Percentiles rank a stretch among this genome's conserved stretches.
phyloP scores from a whole-genome alignment of 2,113 vertebrate species.

The Cardinalis cardinalis region DNA sequence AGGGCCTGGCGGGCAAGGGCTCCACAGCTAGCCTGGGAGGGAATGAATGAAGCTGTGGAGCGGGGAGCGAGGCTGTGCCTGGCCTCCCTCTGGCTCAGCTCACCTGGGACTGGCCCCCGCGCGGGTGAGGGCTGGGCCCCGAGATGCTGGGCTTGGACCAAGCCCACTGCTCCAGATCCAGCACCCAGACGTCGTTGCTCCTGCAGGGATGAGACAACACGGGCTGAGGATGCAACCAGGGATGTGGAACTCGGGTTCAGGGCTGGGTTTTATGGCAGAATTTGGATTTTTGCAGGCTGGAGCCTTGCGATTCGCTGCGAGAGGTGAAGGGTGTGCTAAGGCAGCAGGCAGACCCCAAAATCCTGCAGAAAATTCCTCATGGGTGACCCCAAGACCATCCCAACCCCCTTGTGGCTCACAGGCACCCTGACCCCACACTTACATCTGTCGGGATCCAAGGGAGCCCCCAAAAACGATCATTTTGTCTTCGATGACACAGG shows the following conservation, averaged over 20 bases:
- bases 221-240: background rate
- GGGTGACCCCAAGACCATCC: rapidly evolving
- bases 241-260: rapidly evolving
- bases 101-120: conserved; percentile 97
- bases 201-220: conserved; percentile 62
- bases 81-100: background rate
- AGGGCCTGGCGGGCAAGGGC: background rate
- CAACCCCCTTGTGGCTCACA: rapidly evolving
- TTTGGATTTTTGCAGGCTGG: rapidly evolving
- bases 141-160: conserved; percentile 93
- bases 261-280: background rate
- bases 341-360: background rate
- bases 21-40: background rate
- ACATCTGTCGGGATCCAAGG: conserved; percentile 95
- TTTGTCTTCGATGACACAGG: conserved; percentile 90
- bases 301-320: background rate
- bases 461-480: conserved; percentile 99
- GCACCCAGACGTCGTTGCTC: conserved; percentile 97
- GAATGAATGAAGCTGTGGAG: background rate
- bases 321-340: rapidly evolving
- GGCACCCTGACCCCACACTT: conserved; percentile 34
- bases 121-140: conserved; percentile 86
- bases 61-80: background rate
- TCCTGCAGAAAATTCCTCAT: rapidly evolving
- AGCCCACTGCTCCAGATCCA: conserved; percentile 96